These are phyloP conservation scores for Trematomus loennbergii DNA, from an alignment of 2,113 vertebrate species.

Conservation along the genomic window DNA sequence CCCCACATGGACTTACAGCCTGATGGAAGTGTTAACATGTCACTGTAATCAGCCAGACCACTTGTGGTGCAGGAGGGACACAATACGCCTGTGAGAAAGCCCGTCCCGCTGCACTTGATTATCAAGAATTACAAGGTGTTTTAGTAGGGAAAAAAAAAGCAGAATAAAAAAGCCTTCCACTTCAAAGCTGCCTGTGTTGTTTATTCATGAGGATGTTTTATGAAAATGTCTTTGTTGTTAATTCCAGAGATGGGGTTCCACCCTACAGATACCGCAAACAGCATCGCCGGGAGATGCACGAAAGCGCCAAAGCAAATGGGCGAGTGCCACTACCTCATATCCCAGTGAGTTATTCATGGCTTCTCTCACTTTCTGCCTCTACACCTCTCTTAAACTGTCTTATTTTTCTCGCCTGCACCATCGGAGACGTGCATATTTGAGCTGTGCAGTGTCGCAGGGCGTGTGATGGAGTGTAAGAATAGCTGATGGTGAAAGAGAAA, in stretches of 20 bases:
- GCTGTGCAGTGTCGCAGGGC: conserved; percentile 69
- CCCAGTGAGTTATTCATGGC: conserved; percentile 90
- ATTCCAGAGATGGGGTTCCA: conserved; percentile 93
- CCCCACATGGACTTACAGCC: conserved; percentile 62
- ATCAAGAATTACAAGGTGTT: conserved; percentile 48
- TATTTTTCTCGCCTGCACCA: conserved; percentile 57
- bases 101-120: conserved; percentile 37
- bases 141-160: conserved; percentile 22
- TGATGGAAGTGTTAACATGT: conserved; percentile 44
- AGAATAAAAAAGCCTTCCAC: conserved; percentile 30
- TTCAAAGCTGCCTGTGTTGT: conserved; percentile 61
- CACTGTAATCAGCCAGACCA: conserved; percentile 44
- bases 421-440: conserved; percentile 83
- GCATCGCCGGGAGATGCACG: conserved; percentile 97
- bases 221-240: conserved; percentile 69
- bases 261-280: conserved; percentile 94
- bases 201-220: conserved; percentile 71
- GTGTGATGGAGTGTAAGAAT: conserved; percentile 84
- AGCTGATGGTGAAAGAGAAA: conserved; percentile 78
- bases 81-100: conserved; percentile 36
- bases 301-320: conserved; percentile 97
- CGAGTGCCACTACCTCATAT: conserved; percentile 98
- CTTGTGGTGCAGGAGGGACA: conserved; percentile 33
- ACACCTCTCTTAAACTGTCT: conserved; percentile 64
- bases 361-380: conserved; percentile 62